Evolutionary conservation across 2,888 invertebrate genomes (phyloP), one percentile per base, ranked within the genome.

Genomic region (Bugula neritina): DNA sequence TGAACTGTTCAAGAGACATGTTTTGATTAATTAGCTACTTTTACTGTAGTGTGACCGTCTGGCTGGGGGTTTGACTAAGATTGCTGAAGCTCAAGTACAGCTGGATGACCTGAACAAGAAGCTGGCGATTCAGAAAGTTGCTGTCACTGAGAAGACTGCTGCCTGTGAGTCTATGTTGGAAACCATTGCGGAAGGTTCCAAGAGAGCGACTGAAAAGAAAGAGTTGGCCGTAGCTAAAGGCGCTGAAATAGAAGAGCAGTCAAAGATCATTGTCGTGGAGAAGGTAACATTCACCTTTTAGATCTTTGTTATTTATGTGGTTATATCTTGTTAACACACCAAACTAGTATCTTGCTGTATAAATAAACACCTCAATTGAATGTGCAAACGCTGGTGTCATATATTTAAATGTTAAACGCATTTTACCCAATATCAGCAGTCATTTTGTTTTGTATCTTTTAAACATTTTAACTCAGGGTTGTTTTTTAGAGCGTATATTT

Each of bases 71-170:
- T 82, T 92, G 75, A 86, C 87, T n/a, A 92, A 92, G 86, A 93
- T 95, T 72, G 91, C 90, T 43, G 94, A 94, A 80, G 94, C 94
- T 0, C 91, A 91, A 72, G 88, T 89, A 0, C 92, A 93, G 80
- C 85, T 95, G 35, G 90, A 89, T 71, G 89, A 91, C 57, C 85
- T 95, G 31, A 93, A 94, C 77, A 88, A 89, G 21, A 90, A 91
- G 78, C 86, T 95, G 31, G 92, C 90, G 0, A 88, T 90, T 34
- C 94, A 94, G 83, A 91, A 92, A 80, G 88, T 90, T 0, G 90
- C 91, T 73, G 92, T 95, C 0, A 89, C 89, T 0, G 89, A 91
- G 78, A 92, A 94, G 74, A 91, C 93, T 0, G 87, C 87, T 71
- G 90, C 91, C 78, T 94, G 94, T 82, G 93, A 93, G 81, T 85